Evolutionary conservation across 1,140 invertebrate species (phyloP), one percentile per base, ranked within the genome.

Genomic region (Trichogramma pretiosum): DNA sequence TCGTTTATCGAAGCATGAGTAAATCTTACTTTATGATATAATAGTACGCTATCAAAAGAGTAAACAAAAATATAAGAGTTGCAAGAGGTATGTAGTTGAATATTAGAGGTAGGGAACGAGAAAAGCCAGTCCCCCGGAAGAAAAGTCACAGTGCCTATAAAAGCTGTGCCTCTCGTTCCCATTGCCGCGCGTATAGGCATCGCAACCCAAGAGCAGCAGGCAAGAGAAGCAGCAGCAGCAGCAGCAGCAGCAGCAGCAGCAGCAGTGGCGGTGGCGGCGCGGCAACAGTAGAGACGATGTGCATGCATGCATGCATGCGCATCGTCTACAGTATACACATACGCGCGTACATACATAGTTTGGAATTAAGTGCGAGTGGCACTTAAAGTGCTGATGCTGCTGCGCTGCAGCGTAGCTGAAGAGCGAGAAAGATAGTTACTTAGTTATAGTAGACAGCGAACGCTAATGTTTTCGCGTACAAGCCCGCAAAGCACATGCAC

Each of bases 381-480:
- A 46, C 37, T 51, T 41, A 46, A 51, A 51, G 49, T 51, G 36
- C 47, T 26, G 21, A 16, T 11, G 46, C 21, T 17, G 46, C 36
- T 38, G 43, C 53, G 49, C 48, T 55, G 56, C 35, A 33, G 38
- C 44, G 42, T 13, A 42, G 28, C 16, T 47, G 52, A 51, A 55
- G n/a, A 58, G 19, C 33, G 14, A 24, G 16, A 26, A 14, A 14
- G 17, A 4, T 18, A 13, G 10, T 5, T 26, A 18, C 7, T 7
- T 3, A 9, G 8, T 30, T 9, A 41, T 8, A 24, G 44, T n/a
- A n/a, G n/a, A n/a, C n/a, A 39, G 46, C 46, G 46, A 46, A 41
- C 38, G 47, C 43, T 48, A 57, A 46, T 59, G 58, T 61, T 64
- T 62, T 59, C 57, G 46, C 56, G 50, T 53, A 55, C 38, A 7